Percentiles rank a stretch among this genome's conserved stretches.
These are phyloP conservation scores for Nezara viridula DNA, from an alignment of 2,888 invertebrate genomes.

Conservation along the genomic window DNA sequence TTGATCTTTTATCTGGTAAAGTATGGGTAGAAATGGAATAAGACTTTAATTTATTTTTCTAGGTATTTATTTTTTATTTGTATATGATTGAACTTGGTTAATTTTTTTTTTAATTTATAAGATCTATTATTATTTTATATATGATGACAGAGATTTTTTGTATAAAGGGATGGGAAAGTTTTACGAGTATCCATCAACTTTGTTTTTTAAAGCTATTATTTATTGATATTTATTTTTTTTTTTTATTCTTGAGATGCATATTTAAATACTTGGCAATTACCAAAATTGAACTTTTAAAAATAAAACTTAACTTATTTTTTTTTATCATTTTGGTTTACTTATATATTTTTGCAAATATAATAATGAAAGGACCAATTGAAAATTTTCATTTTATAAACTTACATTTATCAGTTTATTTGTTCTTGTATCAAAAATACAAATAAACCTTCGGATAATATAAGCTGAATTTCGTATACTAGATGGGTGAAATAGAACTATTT, in stretches of 20 bases:
- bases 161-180: conserved; percentile 41
- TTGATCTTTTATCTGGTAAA: conserved; percentile 50
- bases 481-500: not conserved
- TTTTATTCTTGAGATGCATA: not conserved
- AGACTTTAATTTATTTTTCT: conserved; percentile 54
- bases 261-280: not conserved
- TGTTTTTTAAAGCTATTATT: not conserved
- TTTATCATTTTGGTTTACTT: not conserved
- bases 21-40: conserved; percentile 42
- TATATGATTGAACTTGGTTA: conserved; percentile 9
- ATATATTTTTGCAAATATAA: not conserved
- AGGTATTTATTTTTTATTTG: conserved; percentile 41
- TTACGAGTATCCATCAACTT: conserved; percentile 9
- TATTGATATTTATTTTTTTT: not conserved
- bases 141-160: not conserved
- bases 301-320: not conserved
- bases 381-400: not conserved
- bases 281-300: not conserved
- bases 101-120: not conserved
- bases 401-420: not conserved
- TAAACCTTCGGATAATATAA: not conserved
- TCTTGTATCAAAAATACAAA: not conserved
- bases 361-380: not conserved
- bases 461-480: not conserved
- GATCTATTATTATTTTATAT: not conserved